A percentile compares a stretch with the other conserved stretches of the same genome.
These are phyloP conservation scores for Pachyuromys duprasi DNA, from an alignment of 2,797 vertebrate species.

Conservation along the genomic window DNA sequence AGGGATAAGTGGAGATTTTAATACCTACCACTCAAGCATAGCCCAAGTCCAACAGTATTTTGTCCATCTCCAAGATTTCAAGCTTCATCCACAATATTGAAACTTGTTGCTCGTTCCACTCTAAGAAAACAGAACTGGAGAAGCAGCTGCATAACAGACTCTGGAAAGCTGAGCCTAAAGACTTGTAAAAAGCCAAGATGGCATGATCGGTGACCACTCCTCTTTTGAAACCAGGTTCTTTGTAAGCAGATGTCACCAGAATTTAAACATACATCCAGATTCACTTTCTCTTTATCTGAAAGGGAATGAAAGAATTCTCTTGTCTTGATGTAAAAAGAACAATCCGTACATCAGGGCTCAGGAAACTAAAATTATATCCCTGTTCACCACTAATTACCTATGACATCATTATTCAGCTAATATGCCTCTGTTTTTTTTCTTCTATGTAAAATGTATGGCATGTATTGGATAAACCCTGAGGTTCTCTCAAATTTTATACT, in stretches of 20 bases:
- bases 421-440: not conserved
- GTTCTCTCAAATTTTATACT: not conserved
- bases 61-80: slow-evolving; percentile 39
- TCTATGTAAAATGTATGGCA: not conserved
- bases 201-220: not conserved
- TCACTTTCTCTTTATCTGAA: not conserved
- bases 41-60: not conserved
- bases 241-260: not conserved
- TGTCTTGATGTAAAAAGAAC: not conserved
- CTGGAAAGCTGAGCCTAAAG: not conserved
- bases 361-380: not conserved
- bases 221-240: not conserved
- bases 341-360: not conserved
- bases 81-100: not conserved
- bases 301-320: not conserved
- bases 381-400: not conserved
- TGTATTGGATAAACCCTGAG: not conserved
- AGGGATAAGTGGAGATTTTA: not conserved
- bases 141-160: slow-evolving; percentile 37
- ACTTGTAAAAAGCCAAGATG: slow-evolving; percentile 23
- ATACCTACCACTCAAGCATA: not conserved
- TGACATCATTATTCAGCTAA: not conserved
- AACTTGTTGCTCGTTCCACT: not conserved
- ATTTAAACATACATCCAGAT: not conserved
- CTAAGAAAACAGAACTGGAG: slow-evolving; percentile 14